A percentile compares a stretch with the other conserved stretches of the same genome.
These are phyloP conservation scores for Hesperophylax magnus DNA, from an alignment of 1,140 invertebrate species.

Conservation along the genomic window DNA sequence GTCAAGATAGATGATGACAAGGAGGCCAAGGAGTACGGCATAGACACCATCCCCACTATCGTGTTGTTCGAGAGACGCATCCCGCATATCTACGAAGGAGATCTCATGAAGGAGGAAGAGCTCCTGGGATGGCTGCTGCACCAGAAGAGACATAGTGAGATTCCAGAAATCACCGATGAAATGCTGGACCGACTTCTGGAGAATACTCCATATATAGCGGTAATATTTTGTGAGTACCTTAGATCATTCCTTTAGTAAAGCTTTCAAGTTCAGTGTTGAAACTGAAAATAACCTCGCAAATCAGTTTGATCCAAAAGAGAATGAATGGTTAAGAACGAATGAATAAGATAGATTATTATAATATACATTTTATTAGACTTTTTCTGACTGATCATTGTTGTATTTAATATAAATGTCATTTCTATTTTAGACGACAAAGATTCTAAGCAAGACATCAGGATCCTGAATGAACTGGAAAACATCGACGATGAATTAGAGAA, in stretches of 20 bases:
- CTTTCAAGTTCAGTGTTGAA: neutral
- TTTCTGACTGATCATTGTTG: neutral
- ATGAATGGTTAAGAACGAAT: no score
- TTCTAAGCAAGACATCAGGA: conserved; percentile 89
- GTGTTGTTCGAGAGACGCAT: conserved; percentile 92
- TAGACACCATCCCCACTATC: conserved; percentile 84
- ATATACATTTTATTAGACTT: neutral
- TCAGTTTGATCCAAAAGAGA: no score
- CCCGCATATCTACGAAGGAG: conserved; percentile 91
- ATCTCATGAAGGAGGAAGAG: conserved; percentile 92
- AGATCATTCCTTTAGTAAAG: conserved; percentile 36
- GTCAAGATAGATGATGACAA: conserved; percentile 93
- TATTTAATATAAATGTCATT: neutral
- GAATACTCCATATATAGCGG: conserved; percentile 82
- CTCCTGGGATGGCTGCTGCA: conserved; percentile 90
- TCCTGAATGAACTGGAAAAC: conserved; percentile 91
- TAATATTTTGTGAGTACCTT: conserved; percentile 84
- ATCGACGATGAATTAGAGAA: conserved; percentile 94
- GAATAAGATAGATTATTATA: no score
- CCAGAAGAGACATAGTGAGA: conserved; percentile 91
- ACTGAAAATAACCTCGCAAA: neutral
- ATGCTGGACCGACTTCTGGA: conserved; percentile 95
- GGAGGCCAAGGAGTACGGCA: conserved; percentile 92
- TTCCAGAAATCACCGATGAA: conserved; percentile 93
- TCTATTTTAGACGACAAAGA: conserved; percentile 87